These are phyloP conservation scores for Gymnothorax javanicus DNA, from an alignment of 2,797 vertebrate genomes.

Conservation along the genomic window DNA sequence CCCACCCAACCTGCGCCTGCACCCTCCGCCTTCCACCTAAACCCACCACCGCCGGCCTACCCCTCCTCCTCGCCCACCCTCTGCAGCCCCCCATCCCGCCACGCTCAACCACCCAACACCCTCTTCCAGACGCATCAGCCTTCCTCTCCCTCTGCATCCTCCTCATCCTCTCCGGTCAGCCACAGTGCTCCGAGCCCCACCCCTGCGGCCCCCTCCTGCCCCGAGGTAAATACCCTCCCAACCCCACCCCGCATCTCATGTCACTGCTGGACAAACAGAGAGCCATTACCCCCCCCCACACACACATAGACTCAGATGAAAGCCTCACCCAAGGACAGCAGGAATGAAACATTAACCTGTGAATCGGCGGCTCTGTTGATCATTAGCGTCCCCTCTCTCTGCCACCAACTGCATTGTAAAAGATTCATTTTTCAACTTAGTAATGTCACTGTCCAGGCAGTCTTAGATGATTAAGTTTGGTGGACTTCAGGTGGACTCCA, in stretches of 20 bases:
- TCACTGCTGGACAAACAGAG: not conserved
- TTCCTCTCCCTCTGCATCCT: conserved; percentile 5
- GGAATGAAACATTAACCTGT: not conserved
- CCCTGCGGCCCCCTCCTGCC: conserved; percentile 81
- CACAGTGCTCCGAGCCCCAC: conserved; percentile 70
- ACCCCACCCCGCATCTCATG: not conserved
- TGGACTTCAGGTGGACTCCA: too few species aligned
- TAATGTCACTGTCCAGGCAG: too few species aligned
- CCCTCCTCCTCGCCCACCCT: conserved; percentile 63
- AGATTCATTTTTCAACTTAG: too few species aligned
- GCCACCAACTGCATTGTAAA: not conserved
- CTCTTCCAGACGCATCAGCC: conserved; percentile 82
- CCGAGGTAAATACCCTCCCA: conserved; percentile 76
- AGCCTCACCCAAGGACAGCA: not conserved
- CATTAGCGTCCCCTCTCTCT: not conserved
- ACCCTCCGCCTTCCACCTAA: conserved; percentile 62
- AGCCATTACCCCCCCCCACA: too few species aligned
- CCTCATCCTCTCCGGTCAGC: conserved; percentile 63
- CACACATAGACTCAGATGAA: not conserved
- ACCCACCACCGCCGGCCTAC: conserved; percentile 72
- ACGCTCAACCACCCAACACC: conserved; percentile 77
- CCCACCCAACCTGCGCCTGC: conserved; percentile 56
- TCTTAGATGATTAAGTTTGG: too few species aligned
- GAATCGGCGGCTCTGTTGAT: conserved; percentile 6
- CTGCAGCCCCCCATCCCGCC: conserved; percentile 76